A percentile compares a stretch with the other conserved stretches of the same genome.
Conservation (phyloP, 2,888 invertebrate genomes). For the Patella ulyssiponensis region DNA sequence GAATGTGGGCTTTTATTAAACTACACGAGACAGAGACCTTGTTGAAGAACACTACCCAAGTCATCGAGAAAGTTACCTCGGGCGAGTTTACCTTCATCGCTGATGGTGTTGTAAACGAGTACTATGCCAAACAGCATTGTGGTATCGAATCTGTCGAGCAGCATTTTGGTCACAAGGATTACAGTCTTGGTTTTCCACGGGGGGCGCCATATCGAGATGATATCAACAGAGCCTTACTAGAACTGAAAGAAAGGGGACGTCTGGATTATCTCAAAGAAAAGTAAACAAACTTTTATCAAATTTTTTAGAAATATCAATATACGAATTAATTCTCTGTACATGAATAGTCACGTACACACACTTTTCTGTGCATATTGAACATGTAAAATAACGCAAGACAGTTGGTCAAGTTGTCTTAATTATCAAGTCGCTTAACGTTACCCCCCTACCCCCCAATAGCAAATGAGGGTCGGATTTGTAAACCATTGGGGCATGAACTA, state of each 20-base stretch:
- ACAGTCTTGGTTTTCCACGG: constrained; percentile 60
- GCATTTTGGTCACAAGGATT: constrained; percentile 59
- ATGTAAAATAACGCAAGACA: too few species aligned
- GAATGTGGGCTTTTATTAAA: constrained; percentile 64
- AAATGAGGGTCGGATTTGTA: not conserved
- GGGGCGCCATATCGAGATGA: constrained; percentile 63
- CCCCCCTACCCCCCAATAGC: too few species aligned
- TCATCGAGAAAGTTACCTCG: constrained; percentile 44
- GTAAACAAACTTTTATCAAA: constrained; percentile 34
- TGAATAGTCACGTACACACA: too few species aligned
- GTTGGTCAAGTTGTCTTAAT: too few species aligned
- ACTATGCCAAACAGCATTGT: constrained; percentile 54
- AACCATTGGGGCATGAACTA: not conserved
- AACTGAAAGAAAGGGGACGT: constrained; percentile 55
- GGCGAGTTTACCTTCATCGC: constrained; percentile 52
- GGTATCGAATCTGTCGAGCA: constrained; percentile 60
- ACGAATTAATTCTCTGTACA: too few species aligned
- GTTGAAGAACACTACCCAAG: constrained; percentile 39
- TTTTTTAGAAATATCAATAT: too few species aligned
- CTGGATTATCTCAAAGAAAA: constrained; percentile 52
- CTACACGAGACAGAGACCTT: constrained; percentile 48
- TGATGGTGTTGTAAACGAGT: constrained; percentile 59
- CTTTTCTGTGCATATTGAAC: too few species aligned
- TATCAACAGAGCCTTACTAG: constrained; percentile 55
- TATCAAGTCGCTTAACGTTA: too few species aligned